These are phyloP conservation scores for Digitonthophagus gazella DNA, from an alignment of 2,888 invertebrate genomes.

Conservation along the genomic window DNA sequence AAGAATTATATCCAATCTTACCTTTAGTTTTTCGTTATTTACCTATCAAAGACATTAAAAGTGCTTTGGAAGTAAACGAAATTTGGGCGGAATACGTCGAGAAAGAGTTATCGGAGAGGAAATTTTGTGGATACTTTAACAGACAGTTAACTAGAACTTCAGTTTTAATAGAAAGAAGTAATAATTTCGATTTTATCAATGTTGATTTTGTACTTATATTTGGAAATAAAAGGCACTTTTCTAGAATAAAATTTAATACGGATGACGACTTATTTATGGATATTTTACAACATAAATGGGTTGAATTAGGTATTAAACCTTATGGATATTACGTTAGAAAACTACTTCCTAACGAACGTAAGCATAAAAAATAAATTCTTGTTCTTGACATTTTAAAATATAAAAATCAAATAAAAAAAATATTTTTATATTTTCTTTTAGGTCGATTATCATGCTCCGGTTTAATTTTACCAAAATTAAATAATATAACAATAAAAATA, in stretches of 20 bases:
- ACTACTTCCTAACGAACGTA: neutral
- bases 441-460: neutral
- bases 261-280: neutral
- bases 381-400: too few species aligned
- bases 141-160: neutral
- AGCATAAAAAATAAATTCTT: neutral
- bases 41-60: neutral
- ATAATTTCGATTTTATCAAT: neutral
- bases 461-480: neutral
- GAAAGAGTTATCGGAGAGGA: neutral
- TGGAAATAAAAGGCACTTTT: neutral
- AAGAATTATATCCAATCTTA: neutral
- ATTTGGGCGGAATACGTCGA: neutral
- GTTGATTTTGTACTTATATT: neutral
- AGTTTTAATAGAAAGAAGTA: neutral
- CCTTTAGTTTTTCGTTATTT: neutral
- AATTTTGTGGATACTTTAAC: neutral
- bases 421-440: neutral
- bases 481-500: neutral
- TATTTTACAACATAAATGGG: neutral
- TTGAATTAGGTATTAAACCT: neutral
- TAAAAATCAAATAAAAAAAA: neutral
- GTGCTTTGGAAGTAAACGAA: neutral
- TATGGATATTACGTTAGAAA: neutral
- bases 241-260: neutral